Evolutionary conservation across 2,113 vertebrate species (phyloP), one percentile per base, ranked within the genome.

Genomic region (Pterocles orientalis): DNA sequence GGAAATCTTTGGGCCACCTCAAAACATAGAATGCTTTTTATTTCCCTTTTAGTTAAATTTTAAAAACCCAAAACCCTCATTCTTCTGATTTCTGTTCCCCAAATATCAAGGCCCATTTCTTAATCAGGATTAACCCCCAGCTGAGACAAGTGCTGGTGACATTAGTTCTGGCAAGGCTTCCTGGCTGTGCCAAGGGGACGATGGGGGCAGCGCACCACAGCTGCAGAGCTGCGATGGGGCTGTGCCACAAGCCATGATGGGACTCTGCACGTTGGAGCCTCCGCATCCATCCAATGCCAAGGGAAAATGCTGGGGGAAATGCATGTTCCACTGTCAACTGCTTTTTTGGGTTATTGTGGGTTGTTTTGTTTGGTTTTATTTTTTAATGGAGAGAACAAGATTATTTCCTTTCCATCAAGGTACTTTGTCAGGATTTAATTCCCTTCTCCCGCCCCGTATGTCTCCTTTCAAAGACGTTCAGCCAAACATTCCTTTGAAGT

Each of bases 231-330:
- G 8, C 1, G 3, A 10, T 36, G 58, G 19, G 36, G 24, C 41
- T 51, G 34, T 36, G 33, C 29, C n/a, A 64, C 24, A 25, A 1
- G 2, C 4, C 5, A 0, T 1, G 1, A 23, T 29, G 31, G 23
- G 57, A 45, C 23, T 6, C 7, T 50, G 17, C 4, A 41, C 6
- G 41, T 12, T 25, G 18, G 60, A 54, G 23, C 43, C 47, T 79
- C 60, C 1, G 0, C 2, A 4, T 72, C 65, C 65, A 24, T 83
- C 33, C 1, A 3, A 50, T 16, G 14, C 51, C 33, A 29, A 60
- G 41, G 5, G 26, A 78, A 25, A 76, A 56, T 2, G 1, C 9
- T 0, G 6, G 60, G 12, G 17, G 21, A 65, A 68, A 53, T 0
- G 0, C 24, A 7, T 8, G 26, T 19, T 39, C 34, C 11, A 10